phyloP scores from a whole-genome alignment of 2,888 invertebrate species.

The Heliconius sara region DNA sequence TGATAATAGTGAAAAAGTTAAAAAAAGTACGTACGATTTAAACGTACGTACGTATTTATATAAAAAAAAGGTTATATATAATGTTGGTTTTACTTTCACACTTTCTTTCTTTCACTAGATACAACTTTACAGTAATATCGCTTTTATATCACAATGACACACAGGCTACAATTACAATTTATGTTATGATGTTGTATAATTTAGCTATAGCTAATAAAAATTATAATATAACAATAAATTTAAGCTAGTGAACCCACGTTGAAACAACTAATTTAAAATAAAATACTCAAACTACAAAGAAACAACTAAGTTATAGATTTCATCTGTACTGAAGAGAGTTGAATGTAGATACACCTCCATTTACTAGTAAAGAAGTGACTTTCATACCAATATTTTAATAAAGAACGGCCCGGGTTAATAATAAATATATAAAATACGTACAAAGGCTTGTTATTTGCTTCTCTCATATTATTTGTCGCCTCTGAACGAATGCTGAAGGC shows the following conservation, averaged over 20 bases:
- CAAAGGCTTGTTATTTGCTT: slow-evolving; percentile 31
- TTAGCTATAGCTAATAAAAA: too few relatives aligned
- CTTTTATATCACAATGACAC: background rate
- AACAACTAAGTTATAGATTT: too few relatives aligned
- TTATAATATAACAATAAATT: too few relatives aligned
- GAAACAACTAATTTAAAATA: too few relatives aligned
- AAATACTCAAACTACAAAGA: too few relatives aligned
- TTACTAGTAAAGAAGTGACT: background rate
- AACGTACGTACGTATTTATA: too few relatives aligned
- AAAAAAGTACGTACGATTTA: too few relatives aligned
- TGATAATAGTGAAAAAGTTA: too few relatives aligned
- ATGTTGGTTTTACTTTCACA: too few relatives aligned
- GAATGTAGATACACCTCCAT: background rate
- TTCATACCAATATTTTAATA: slow-evolving; percentile 13
- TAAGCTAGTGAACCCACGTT: too few relatives aligned
- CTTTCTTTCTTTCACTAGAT: too few relatives aligned
- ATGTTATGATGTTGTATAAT: too few relatives aligned
- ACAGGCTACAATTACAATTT: background rate
- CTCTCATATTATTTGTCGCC: slow-evolving; percentile 29
- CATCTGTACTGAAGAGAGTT: background rate
- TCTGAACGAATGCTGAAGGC: background rate
- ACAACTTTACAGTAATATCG: background rate
- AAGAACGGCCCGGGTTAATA: slow-evolving; percentile 16
- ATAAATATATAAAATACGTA: slow-evolving; percentile 34
- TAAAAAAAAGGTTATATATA: background rate